Base-by-base conservation (phyloP, 2,113 vertebrate genomes). In the Haemorhous mexicanus region DNA sequence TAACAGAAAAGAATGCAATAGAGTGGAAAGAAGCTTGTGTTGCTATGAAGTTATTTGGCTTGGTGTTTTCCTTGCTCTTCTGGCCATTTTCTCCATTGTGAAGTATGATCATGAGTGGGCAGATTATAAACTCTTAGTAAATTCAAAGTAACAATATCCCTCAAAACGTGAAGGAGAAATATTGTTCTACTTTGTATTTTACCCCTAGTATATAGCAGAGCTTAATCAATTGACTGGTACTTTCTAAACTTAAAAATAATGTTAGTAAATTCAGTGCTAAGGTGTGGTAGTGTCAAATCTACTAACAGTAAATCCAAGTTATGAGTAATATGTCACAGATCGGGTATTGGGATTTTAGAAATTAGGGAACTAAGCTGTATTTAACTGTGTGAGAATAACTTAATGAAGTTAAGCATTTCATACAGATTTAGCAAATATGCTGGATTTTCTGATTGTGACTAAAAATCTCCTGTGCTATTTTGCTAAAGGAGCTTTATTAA, bases 401-500 rank as follows among this genome's bases (percentile, higher is more conserved):
- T 93, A 39, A 69, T 90, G 37, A 88, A 90, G 79, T 87, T 90
- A 94, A 96, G 85, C 18, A 0, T 85, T 96, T 95, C 63, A 46
- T 83, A 73, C 61, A 75, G 92, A 83, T 68, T 80, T 88, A 76
- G 73, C 37, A 87, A 93, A 80, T 88, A 44, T 0, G 0, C 26
- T 63, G 91, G 79, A 87, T 91, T 97, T 92, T 89, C 68, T 2
- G 2, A 4, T 58, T 93, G 78, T 88, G 87, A 49, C 88, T 93
- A 55, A 93, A 67, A 21, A 33, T 73, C 63, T 90, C 26, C 52
- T 90, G 27, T 74, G 27, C 53, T 81, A 0, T 84, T 96, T 93
- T 89, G 44, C 64, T 95, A 82, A 94, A 95, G 91, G 58, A 92
- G 91, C 89, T 97, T 97, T 94, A 43, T 55, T 86, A 67, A 81